Evolutionary conservation across 2,113 vertebrate species (phyloP).

Genomic region (Grus americana): DNA sequence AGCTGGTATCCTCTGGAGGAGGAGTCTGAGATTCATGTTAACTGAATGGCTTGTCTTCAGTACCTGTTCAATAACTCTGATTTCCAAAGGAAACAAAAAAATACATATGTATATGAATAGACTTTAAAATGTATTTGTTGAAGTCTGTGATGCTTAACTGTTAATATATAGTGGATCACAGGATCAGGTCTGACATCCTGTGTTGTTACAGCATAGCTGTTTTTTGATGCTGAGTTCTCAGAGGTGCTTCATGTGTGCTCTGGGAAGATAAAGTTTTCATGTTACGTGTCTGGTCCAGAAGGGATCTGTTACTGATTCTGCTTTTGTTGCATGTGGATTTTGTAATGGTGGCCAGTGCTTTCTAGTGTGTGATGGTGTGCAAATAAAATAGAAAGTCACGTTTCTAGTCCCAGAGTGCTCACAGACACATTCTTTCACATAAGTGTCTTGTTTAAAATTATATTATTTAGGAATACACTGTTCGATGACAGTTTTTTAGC

Average conservation of each 20-base stretch:
- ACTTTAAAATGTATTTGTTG: not conserved
- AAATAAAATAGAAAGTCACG: not conserved
- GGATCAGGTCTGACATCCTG: not conserved
- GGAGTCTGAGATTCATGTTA: not conserved
- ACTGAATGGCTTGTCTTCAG: not conserved
- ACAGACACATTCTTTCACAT: not conserved
- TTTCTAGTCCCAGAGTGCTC: not conserved
- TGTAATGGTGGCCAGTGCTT: not conserved
- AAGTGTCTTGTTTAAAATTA: not conserved
- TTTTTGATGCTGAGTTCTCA: not conserved
- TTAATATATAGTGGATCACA: not conserved
- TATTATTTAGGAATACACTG: not conserved
- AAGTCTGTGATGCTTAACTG: not conserved
- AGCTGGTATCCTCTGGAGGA: not conserved
- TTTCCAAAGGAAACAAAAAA: not conserved
- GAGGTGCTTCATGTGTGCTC: not conserved
- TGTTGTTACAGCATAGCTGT: not conserved
- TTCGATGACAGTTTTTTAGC: not conserved
- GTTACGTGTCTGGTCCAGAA: not conserved
- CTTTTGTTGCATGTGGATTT: not conserved
- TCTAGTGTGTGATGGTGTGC: not conserved
- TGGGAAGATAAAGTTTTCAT: not conserved
- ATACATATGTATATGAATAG: accelerated
- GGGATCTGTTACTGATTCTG: not conserved
- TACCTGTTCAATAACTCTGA: not conserved